Evolutionary conservation across 2,888 invertebrate genomes (phyloP), one percentile per base, ranked within the genome.

Genomic region (Trachelus troglodyta): DNA sequence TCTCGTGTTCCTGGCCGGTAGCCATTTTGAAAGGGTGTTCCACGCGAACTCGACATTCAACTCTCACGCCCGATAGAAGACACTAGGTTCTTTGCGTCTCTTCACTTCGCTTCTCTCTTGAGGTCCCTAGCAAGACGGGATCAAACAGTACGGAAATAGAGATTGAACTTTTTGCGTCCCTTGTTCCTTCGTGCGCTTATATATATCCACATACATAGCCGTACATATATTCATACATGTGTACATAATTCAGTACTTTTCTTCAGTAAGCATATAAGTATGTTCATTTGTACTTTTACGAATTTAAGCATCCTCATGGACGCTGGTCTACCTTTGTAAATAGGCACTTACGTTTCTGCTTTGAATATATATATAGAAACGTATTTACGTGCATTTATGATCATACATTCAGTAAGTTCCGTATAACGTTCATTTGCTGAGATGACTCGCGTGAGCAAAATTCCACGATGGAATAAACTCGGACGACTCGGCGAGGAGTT

Each of bases 71-170:
- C 56, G 56, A 56, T 56, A 56, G 56, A 56, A 56, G 23, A 56
- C 56, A 9, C 56, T 56, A 56, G 56, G 56, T 23, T 56, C 56
- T 56, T 56, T 15, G 56, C 56, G 23, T 56, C 56, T 56, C 56
- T 56, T 23, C 23, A 23, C 56, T 56, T 56, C 9, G 23, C 56
- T 56, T 56, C 23, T 56, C 56, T 56, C 56, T 23, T 56, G 23
- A 56, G 56, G 56, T 56, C 56, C 23, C 56, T 23, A 56, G 56
- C 78, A 68, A 74, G 35, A 40, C 74, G 78, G 81, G 85, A 85
- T 85, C 85, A 85, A 85, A 85, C 83, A 85, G 80, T 81, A 83
- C 84, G 79, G 80, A 85, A 85, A 85, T 85, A 85, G 85, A 82
- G 81, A 33, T 40, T 56, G 33, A 71, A 69, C 76, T 81, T 78